Percentiles rank a stretch among this genome's conserved stretches.
phyloP scores from a whole-genome alignment of 2,113 vertebrate species.

The Mobula birostris region DNA sequence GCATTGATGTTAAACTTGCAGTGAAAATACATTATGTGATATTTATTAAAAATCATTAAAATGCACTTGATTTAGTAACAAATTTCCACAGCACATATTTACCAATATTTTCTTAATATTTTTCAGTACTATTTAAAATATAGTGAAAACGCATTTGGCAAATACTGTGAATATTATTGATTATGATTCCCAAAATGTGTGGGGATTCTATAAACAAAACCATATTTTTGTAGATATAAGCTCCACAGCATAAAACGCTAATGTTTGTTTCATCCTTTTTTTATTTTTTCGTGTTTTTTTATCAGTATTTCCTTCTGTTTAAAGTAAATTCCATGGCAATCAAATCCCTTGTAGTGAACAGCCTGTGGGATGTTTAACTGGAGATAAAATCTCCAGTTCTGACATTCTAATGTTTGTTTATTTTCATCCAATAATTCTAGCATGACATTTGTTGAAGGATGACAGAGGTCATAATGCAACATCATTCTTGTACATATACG shows the following conservation, averaged over 20 bases:
- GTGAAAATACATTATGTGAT: neutral
- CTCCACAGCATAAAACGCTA: neutral
- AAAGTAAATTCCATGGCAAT: slow-evolving; percentile 33
- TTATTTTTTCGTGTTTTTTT: slow-evolving; percentile 12
- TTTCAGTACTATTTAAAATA: neutral
- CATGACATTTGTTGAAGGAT: slow-evolving; percentile 37
- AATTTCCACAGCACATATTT: neutral
- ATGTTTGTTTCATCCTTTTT: neutral
- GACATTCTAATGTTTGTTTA: slow-evolving; percentile 38
- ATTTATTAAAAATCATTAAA: neutral
- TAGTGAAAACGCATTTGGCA: neutral
- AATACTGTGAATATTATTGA: neutral
- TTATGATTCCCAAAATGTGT: neutral
- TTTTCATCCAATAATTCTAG: slow-evolving; percentile 37
- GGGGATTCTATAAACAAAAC: neutral
- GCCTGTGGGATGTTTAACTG: slow-evolving; percentile 33
- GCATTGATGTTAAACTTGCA: neutral
- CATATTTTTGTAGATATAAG: neutral
- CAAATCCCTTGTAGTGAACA: slow-evolving; percentile 37
- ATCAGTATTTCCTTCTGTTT: slow-evolving; percentile 17
- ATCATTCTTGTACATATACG: slow-evolving; percentile 33
- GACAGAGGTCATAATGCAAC: slow-evolving; percentile 38
- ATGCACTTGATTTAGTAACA: neutral
- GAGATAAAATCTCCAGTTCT: slow-evolving; percentile 37
- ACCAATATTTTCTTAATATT: too few species aligned